Evolutionary conservation across 2,797 vertebrate species (phyloP).

Genomic region (Semaprochilodus insignis): DNA sequence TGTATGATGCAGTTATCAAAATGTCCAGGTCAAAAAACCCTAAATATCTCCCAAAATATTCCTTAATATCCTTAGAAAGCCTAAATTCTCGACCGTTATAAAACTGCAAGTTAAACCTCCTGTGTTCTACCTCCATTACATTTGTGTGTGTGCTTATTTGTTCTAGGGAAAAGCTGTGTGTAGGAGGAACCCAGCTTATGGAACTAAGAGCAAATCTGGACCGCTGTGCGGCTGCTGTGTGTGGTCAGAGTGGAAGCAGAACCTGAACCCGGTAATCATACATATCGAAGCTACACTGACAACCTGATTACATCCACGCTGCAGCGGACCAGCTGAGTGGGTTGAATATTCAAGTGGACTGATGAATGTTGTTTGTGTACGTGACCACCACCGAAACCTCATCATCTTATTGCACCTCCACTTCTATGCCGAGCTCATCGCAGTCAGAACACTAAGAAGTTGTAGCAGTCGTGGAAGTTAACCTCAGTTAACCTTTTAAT

Average conservation of each 20-base stretch:
- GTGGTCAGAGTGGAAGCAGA: constrained; percentile 62
- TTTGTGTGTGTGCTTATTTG: constrained; percentile 39
- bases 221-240: constrained; percentile 72
- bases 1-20: background rate
- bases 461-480: too few relatives aligned
- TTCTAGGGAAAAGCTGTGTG: constrained; percentile 82
- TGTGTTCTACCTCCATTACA: background rate
- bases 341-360: background rate
- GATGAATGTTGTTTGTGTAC: background rate
- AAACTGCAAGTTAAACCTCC: background rate
- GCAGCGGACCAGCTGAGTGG: background rate
- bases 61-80: background rate
- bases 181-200: constrained; percentile 83
- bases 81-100: background rate
- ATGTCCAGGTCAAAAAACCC: background rate
- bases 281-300: background rate
- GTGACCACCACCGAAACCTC: background rate
- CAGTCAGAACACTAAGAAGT: background rate
- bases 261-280: constrained; percentile 55
- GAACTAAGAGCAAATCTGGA: constrained; percentile 82
- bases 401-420: background rate
- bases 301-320: background rate
- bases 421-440: background rate
- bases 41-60: too few relatives aligned
- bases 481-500: too few relatives aligned